Evolutionary conservation across 2,797 vertebrate species (phyloP).

Genomic region (Microctenopoma lineatum): DNA sequence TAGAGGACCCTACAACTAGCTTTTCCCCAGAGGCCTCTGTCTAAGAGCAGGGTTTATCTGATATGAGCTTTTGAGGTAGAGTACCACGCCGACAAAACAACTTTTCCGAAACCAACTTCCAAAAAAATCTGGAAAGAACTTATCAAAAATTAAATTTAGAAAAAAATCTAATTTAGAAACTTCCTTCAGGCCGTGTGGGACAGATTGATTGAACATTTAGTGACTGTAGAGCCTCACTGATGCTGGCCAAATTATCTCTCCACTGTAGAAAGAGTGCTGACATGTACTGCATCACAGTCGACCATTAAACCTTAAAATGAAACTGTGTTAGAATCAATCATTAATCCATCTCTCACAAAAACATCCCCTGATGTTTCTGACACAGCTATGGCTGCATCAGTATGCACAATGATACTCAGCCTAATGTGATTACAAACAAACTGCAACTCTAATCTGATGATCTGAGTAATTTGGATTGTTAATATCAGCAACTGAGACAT

Average conservation of each 20-base stretch:
- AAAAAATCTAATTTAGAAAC: conserved; percentile 5
- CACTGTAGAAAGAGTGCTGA: neutral
- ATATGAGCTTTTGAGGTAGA: conserved; percentile 23
- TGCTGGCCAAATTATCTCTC: neutral
- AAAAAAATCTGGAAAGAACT: neutral
- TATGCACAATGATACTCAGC: conserved; percentile 1
- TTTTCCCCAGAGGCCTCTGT: conserved; percentile 43
- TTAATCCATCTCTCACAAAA: neutral
- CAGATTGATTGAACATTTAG: neutral
- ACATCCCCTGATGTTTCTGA: neutral
- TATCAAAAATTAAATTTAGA: conserved; percentile 14
- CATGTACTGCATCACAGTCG: neutral
- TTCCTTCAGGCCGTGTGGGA: neutral
- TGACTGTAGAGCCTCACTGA: neutral
- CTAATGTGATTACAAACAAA: conserved; percentile 16
- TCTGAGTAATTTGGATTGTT: conserved; percentile 3
- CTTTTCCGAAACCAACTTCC: neutral
- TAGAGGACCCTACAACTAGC: conserved; percentile 35
- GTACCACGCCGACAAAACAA: neutral
- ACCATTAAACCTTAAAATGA: neutral
- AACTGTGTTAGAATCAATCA: neutral
- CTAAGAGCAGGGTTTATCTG: conserved; percentile 35
- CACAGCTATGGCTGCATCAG: neutral
- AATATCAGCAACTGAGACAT: neutral
- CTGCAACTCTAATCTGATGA: conserved; percentile 18